Conservation (phyloP, 1,140 invertebrate genomes). For the Spodoptera litura region DNA sequence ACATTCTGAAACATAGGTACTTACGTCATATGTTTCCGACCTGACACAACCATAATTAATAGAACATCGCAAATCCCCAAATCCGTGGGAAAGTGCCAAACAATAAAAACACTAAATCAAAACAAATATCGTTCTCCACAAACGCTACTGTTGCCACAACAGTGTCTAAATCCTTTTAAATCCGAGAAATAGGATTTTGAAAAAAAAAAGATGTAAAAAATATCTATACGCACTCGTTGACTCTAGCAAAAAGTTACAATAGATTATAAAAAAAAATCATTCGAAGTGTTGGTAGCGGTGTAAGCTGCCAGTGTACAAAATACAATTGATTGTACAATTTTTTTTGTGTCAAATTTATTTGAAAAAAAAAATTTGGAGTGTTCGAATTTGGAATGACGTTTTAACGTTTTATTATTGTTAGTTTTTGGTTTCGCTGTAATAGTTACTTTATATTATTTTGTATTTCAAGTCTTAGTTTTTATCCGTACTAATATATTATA, state of each 20-base stretch:
- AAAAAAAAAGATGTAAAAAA: slow-evolving; percentile 75
- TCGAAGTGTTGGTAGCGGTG: slow-evolving; percentile 66
- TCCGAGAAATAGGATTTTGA: slow-evolving; percentile 84
- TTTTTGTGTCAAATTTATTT: slow-evolving; percentile 59
- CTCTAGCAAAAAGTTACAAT: slow-evolving; percentile 77
- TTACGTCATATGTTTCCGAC: not conserved
- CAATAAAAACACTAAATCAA: slow-evolving; percentile 72
- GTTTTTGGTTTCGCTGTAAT: not conserved
- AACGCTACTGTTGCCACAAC: slow-evolving; percentile 84
- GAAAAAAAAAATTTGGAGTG: slow-evolving; percentile 65
- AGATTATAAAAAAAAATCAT: slow-evolving; percentile 66
- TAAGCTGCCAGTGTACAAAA: slow-evolving; percentile 80
- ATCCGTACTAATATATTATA: too few species aligned
- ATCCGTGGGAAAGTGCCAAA: slow-evolving; percentile 66
- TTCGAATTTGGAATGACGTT: slow-evolving; percentile 51
- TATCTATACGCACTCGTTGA: slow-evolving; percentile 74
- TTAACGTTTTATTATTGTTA: slow-evolving; percentile 46
- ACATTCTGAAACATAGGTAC: not conserved
- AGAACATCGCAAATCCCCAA: slow-evolving; percentile 50
- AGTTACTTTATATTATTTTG: too few species aligned
- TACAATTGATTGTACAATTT: slow-evolving; percentile 68
- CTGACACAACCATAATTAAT: not conserved
- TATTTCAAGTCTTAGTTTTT: too few species aligned
- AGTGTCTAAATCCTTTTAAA: slow-evolving; percentile 85
- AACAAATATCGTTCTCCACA: slow-evolving; percentile 78